Conservation (phyloP, 2,797 vertebrate genomes). For the Margarornis squamiger region DNA sequence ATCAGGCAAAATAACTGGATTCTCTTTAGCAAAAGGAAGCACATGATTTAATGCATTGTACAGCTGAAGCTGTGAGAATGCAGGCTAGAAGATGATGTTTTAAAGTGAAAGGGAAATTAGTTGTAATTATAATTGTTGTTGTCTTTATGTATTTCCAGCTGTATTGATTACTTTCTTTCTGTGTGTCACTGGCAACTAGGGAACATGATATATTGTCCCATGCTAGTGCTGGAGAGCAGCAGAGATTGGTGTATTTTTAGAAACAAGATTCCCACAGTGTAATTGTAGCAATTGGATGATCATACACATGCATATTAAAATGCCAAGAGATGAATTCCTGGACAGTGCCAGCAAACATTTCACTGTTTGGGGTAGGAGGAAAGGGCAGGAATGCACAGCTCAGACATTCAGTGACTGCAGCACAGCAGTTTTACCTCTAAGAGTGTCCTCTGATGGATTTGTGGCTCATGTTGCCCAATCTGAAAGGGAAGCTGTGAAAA, state of each 20-base stretch:
- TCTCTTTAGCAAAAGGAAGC: not conserved
- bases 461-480: not conserved
- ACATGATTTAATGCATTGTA: not conserved
- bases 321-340: slow-evolving; percentile 27
- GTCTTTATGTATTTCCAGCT: not conserved
- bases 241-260: slow-evolving; percentile 37
- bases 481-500: not conserved
- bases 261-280: slow-evolving; percentile 11
- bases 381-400: not conserved
- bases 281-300: slow-evolving; percentile 15
- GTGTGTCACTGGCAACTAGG: not conserved
- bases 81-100: not conserved
- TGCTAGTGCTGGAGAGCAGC: not conserved
- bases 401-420: not conserved
- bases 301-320: not conserved
- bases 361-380: not conserved
- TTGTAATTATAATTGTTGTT: not conserved
- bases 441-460: not conserved
- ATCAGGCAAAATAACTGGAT: not conserved
- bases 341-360: not conserved
- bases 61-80: not conserved
- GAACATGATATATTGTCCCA: not conserved
- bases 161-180: slow-evolving; percentile 28
- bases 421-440: not conserved
- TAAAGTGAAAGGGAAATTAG: not conserved